Percentiles rank a stretch among this genome's conserved stretches.
Conservation (phyloP, 2,797 vertebrate species). For the Eleutherodactylus coqui region DNA sequence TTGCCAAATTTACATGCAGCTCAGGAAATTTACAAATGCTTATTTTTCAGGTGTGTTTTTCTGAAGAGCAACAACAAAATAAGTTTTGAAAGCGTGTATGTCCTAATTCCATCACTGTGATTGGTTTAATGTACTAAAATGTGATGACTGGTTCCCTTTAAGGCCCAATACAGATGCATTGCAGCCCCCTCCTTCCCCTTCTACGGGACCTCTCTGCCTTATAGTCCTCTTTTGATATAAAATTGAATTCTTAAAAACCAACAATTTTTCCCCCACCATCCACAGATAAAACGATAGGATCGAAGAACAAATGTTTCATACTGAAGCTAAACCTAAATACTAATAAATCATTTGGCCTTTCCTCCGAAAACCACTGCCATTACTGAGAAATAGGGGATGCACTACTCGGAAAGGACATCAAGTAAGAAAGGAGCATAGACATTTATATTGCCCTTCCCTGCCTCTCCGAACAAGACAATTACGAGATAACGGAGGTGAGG, state of each 20-base stretch:
- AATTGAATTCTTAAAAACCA: background rate
- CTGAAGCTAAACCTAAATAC: conserved; percentile 18
- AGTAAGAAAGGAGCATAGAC: conserved; percentile 73
- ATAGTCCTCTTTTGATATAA: background rate
- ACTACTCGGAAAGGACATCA: conserved; percentile 76
- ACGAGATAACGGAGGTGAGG: conserved; percentile 79
- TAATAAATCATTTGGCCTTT: conserved; percentile 32
- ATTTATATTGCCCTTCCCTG: conserved; percentile 76
- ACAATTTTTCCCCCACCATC: background rate
- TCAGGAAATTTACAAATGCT: too few relatives aligned
- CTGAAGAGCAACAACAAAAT: too few relatives aligned
- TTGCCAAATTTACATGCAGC: too few relatives aligned
- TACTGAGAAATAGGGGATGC: conserved; percentile 61
- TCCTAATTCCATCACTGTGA: too few relatives aligned
- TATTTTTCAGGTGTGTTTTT: too few relatives aligned
- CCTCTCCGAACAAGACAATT: conserved; percentile 82
- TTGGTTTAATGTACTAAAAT: too few relatives aligned
- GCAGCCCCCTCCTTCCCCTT: background rate
- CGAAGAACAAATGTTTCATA: background rate
- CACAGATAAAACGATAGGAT: background rate
- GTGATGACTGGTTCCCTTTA: too few relatives aligned
- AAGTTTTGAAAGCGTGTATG: too few relatives aligned
- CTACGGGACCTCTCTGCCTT: too few relatives aligned
- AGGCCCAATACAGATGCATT: background rate
- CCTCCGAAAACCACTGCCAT: conserved; percentile 16